A percentile compares a stretch with the other conserved stretches of the same genome.
Evolutionary conservation across 1,140 invertebrate genomes (phyloP).

Genomic region (Paracyclopina nana): DNA sequence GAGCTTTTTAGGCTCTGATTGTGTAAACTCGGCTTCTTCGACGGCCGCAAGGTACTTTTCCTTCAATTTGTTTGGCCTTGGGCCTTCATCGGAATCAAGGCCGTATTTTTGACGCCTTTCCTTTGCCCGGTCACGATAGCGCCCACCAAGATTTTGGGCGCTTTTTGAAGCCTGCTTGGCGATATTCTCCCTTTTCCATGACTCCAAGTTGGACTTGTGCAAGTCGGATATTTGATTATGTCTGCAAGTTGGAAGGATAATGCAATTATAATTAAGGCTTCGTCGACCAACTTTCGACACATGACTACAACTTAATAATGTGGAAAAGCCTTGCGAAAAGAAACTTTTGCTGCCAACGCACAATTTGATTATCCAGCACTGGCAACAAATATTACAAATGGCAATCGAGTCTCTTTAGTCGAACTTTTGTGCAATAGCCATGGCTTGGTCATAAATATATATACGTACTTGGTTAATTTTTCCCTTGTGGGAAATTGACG

Average conservation of each 20-base stretch:
- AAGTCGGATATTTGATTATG: constrained; percentile 83
- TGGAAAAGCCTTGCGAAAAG: too few species aligned
- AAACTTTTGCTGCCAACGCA: too few species aligned
- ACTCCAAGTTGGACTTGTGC: constrained; percentile 72
- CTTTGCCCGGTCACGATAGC: constrained; percentile 84
- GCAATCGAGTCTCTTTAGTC: too few species aligned
- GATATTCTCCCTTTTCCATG: constrained; percentile 34
- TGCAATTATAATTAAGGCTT: too few species aligned
- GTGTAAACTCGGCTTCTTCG: constrained; percentile 29
- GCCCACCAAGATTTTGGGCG: too few species aligned
- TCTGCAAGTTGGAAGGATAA: constrained; percentile 26
- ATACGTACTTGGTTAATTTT: constrained; percentile 41
- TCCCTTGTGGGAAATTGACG: constrained; percentile 67
- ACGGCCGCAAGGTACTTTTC: constrained; percentile 35
- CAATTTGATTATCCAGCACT: too few species aligned
- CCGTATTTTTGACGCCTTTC: constrained; percentile 87
- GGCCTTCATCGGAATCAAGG: constrained; percentile 32
- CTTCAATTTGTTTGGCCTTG: constrained; percentile 35
- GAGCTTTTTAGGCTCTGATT: constrained; percentile 45
- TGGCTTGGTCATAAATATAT: too few species aligned
- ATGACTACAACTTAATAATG: too few species aligned
- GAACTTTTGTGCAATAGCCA: too few species aligned
- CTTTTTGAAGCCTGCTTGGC: constrained; percentile 23
- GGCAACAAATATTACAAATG: too few species aligned
- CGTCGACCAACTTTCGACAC: too few species aligned